These are phyloP conservation scores for Drosophila birchii DNA, from an alignment of 2,888 invertebrate genomes.

Conservation along the genomic window DNA sequence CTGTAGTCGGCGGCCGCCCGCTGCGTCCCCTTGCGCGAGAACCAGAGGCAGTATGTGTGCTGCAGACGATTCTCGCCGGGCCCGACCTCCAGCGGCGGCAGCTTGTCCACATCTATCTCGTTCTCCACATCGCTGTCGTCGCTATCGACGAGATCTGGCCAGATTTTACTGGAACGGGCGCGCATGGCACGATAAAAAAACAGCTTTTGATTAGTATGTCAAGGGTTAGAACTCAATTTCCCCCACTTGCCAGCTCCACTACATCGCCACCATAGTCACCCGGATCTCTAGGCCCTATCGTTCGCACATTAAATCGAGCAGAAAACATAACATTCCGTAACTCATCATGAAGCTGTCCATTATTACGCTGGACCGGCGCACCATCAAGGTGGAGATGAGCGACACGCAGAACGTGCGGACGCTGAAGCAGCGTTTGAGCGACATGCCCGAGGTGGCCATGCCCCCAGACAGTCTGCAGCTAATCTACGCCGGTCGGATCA, in stretches of 20 bases:
- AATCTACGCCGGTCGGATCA: slow-evolving; percentile 97
- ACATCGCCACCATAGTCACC: slow-evolving; percentile 1
- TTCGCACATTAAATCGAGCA: not conserved
- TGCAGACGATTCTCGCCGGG: slow-evolving; percentile 96
- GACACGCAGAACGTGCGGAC: slow-evolving; percentile 93
- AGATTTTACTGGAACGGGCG: slow-evolving; percentile 77
- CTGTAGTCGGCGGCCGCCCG: slow-evolving; percentile 83
- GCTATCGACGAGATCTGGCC: slow-evolving; percentile 85
- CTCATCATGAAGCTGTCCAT: slow-evolving; percentile 89
- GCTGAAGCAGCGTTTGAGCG: slow-evolving; percentile 88
- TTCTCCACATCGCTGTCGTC: slow-evolving; percentile 89
- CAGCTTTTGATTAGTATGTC: slow-evolving; percentile 49
- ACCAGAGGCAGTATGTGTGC: slow-evolving; percentile 97
- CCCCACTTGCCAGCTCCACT: not conserved
- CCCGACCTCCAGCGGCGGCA: slow-evolving; percentile 90
- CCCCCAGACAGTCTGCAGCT: slow-evolving; percentile 95
- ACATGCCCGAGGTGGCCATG: slow-evolving; percentile 62
- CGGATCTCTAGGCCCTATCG: not conserved
- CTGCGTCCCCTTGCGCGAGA: slow-evolving; percentile 86
- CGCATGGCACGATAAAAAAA: slow-evolving; percentile 18
- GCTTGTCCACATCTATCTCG: slow-evolving; percentile 86
- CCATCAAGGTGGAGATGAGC: slow-evolving; percentile 95
- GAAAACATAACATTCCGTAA: not conserved
- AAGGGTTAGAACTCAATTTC: slow-evolving; percentile 13
- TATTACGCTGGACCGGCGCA: slow-evolving; percentile 96